Conservation (phyloP, 2,113 vertebrate species). For the Chinchilla lanigera region DNA sequence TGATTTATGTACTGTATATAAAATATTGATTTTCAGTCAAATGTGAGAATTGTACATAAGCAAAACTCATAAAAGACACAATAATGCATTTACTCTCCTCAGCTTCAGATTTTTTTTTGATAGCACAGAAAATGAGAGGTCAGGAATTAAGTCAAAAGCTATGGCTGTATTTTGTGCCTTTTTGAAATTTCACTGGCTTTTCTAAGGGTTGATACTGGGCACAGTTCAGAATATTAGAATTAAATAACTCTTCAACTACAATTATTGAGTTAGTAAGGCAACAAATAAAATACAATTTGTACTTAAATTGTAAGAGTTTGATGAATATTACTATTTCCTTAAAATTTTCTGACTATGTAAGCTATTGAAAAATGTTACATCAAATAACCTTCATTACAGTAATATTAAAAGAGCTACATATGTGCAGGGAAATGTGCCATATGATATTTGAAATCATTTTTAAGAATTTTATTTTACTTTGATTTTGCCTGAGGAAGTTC, state of each 20-base stretch:
- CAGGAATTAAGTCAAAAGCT: conserved; percentile 38
- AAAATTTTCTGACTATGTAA: conserved; percentile 16
- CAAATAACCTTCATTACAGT: not conserved
- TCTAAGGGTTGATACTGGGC: not conserved
- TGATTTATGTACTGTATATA: conserved; percentile 55
- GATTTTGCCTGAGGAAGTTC: not conserved
- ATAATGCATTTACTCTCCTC: conserved; percentile 38
- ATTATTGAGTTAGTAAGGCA: not conserved
- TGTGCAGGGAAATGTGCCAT: not conserved
- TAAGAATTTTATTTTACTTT: not conserved
- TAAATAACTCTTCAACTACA: not conserved
- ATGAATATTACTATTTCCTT: not conserved
- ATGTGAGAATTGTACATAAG: conserved; percentile 32
- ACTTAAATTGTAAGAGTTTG: not conserved
- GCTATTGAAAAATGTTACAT: conserved; percentile 1
- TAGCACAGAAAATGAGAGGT: not conserved
- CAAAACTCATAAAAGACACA: conserved; percentile 42
- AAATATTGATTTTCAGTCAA: conserved; percentile 62
- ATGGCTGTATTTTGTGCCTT: conserved; percentile 2
- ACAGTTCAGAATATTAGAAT: not conserved
- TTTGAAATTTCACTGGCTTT: not conserved
- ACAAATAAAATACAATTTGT: conserved; percentile 19
- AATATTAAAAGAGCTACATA: conserved; percentile 17
- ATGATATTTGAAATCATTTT: not conserved
- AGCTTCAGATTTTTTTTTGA: not conserved